Evolutionary conservation across 2,797 vertebrate genomes (phyloP).

Genomic region (Anas capensis): DNA sequence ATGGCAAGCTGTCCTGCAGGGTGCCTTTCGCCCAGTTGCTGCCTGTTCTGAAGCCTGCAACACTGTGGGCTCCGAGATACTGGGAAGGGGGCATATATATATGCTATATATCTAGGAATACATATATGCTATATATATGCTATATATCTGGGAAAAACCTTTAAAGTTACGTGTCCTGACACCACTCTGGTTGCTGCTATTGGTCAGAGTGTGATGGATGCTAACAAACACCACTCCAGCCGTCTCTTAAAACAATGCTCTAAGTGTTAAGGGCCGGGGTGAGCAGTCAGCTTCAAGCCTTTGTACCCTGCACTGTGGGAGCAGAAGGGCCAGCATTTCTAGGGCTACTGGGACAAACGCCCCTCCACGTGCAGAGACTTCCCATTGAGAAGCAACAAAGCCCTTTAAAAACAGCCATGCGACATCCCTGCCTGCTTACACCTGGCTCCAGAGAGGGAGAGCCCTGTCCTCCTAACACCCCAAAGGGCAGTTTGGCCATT

Average conservation of each 20-base stretch:
- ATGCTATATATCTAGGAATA: too few relatives aligned
- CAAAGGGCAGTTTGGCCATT: fast-evolving
- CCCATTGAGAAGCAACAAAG: neutral
- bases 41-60: fast-evolving
- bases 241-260: fast-evolving
- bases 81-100: neutral
- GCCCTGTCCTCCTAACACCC: neutral
- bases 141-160: too few relatives aligned
- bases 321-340: neutral
- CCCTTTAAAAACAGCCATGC: fast-evolving
- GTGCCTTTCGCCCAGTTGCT: neutral
- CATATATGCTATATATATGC: too few relatives aligned
- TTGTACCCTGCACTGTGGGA: fast-evolving
- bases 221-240: fast-evolving
- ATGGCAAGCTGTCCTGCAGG: neutral
- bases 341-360: neutral
- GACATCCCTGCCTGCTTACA: neutral
- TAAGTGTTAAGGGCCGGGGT: fast-evolving
- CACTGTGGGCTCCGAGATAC: fast-evolving
- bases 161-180: neutral
- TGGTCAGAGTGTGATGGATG: fast-evolving
- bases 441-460: fast-evolving
- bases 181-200: fast-evolving
- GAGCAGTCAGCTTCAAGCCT: neutral
- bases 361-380: neutral